Evolutionary conservation across 2,113 vertebrate species (phyloP).

Genomic region (Neotoma lepida): DNA sequence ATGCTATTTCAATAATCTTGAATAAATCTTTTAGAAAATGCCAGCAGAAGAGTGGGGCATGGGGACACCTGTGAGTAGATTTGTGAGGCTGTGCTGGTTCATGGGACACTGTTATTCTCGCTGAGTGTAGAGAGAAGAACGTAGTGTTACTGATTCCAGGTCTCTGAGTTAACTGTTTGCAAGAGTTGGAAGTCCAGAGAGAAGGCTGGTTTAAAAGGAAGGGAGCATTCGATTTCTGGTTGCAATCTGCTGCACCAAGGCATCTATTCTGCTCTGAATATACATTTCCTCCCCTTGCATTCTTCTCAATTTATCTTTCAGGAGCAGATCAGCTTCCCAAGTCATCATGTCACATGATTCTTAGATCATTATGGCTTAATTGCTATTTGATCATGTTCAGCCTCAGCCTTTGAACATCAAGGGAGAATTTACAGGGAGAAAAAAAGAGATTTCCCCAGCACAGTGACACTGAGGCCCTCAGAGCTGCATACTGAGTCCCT

Average conservation of each 20-base stretch:
- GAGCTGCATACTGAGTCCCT: background rate
- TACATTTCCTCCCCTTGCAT: background rate
- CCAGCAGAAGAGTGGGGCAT: background rate
- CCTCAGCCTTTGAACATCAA: slow-evolving; percentile 52
- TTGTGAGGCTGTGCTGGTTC: background rate
- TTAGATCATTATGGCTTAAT: slow-evolving; percentile 62
- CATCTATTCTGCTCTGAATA: background rate
- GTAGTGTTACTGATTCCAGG: too few relatives aligned
- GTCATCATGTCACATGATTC: slow-evolving; percentile 44
- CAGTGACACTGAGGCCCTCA: background rate
- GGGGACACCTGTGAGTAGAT: background rate
- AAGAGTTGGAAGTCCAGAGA: background rate
- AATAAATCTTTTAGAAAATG: background rate
- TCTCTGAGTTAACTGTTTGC: background rate
- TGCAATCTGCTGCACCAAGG: background rate
- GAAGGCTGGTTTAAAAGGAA: background rate
- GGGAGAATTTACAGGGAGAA: slow-evolving; percentile 13
- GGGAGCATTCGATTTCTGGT: background rate
- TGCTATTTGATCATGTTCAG: slow-evolving; percentile 69
- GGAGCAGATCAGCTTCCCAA: slow-evolving; percentile 38
- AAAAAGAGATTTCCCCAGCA: background rate
- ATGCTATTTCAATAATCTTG: background rate
- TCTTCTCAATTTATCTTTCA: slow-evolving; percentile 45
- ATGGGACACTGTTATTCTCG: background rate
- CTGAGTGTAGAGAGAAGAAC: background rate